A percentile compares a stretch with the other conserved stretches of the same genome.
Evolutionary conservation across 2,888 invertebrate genomes (phyloP).

Genomic region (Andrena haemorrhoa): DNA sequence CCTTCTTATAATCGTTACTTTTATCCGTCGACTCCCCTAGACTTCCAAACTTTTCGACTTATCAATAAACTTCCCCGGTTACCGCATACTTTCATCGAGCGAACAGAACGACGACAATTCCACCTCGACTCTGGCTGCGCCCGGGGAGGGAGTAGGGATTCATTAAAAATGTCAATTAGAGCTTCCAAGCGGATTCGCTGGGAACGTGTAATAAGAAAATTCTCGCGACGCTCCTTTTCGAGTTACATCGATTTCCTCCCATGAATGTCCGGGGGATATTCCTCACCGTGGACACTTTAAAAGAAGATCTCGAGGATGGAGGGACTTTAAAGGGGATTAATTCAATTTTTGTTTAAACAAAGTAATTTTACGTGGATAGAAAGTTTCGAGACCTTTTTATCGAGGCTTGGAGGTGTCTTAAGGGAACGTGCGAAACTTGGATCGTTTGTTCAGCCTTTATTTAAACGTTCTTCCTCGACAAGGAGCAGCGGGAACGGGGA

Average conservation of each 20-base stretch:
- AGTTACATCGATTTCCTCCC: neutral
- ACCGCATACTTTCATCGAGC: constrained; percentile 46
- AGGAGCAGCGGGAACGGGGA: too few species aligned
- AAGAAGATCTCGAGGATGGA: neutral
- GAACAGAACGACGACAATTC: constrained; percentile 48
- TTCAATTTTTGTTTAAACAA: neutral
- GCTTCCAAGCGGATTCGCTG: constrained; percentile 41
- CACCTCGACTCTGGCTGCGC: neutral
- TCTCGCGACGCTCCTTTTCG: neutral
- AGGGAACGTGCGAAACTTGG: neutral
- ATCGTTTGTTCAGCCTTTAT: constrained; percentile 19
- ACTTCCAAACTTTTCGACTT: constrained; percentile 52
- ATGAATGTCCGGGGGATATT: neutral
- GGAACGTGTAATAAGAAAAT: constrained; percentile 51
- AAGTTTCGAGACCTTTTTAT: neutral
- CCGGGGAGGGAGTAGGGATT: constrained; percentile 15
- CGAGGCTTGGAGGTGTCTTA: neutral
- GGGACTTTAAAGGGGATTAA: neutral
- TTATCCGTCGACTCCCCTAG: constrained; percentile 7
- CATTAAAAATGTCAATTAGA: constrained; percentile 59
- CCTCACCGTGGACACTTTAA: neutral
- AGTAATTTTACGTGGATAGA: neutral
- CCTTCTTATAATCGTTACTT: constrained; percentile 38
- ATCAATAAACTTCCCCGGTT: constrained; percentile 54
- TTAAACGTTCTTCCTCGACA: constrained; percentile 19